A percentile compares a stretch with the other conserved stretches of the same genome.
phyloP scores from a whole-genome alignment of 1,140 invertebrate species.

The Drosophila quadrilineata region DNA sequence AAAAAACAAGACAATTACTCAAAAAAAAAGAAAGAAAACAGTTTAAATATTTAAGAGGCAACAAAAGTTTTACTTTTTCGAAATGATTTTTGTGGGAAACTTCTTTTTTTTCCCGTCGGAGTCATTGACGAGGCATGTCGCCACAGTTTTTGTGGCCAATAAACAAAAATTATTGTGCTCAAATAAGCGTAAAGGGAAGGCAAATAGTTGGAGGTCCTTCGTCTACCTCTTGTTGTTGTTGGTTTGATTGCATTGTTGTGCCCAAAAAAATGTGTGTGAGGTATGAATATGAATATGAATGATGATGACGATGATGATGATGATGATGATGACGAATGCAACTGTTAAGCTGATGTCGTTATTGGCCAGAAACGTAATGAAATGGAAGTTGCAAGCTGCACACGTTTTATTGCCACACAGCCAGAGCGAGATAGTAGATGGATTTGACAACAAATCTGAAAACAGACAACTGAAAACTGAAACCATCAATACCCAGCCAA shows the following conservation, averaged over 20 bases:
- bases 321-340: slow-evolving; percentile 43
- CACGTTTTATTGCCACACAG: slow-evolving; percentile 71
- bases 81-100: too few relatives aligned
- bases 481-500: background rate
- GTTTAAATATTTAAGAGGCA: slow-evolving; percentile 65
- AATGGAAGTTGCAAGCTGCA: slow-evolving; percentile 72
- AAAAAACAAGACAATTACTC: slow-evolving; percentile 17
- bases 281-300: slow-evolving; percentile 5
- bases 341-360: slow-evolving; percentile 28
- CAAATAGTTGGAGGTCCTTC: slow-evolving; percentile 1
- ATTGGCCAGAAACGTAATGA: slow-evolving; percentile 48
- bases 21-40: background rate
- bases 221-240: background rate
- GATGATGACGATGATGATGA: background rate
- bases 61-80: slow-evolving; percentile 23
- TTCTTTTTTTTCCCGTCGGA: slow-evolving; percentile 5
- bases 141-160: slow-evolving; percentile 68
- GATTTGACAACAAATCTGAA: slow-evolving; percentile 72
- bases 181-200: slow-evolving; percentile 71
- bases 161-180: slow-evolving; percentile 76
- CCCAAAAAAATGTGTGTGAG: slow-evolving; percentile 43
- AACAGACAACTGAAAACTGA: slow-evolving; percentile 15
- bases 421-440: too few relatives aligned
- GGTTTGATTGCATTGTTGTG: slow-evolving; percentile 56
- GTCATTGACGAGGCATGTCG: slow-evolving; percentile 24